These are phyloP conservation scores for Psittacula derbiana DNA, from an alignment of 2,797 vertebrate species.

Conservation along the genomic window DNA sequence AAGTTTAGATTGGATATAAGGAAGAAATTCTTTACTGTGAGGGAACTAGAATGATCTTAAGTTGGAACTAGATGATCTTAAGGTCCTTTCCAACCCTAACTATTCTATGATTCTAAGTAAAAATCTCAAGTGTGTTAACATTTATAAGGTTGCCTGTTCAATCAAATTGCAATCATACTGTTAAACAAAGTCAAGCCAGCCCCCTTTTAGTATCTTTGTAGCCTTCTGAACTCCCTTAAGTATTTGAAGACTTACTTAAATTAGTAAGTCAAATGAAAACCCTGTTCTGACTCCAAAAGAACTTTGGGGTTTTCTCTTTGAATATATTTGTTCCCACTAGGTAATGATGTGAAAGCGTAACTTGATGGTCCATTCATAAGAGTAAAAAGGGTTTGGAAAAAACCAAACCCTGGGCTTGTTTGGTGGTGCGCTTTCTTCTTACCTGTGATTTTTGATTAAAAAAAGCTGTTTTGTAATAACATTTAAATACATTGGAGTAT, in stretches of 20 bases:
- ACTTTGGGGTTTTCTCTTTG: neutral
- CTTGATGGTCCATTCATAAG: neutral
- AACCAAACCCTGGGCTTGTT: fast-evolving
- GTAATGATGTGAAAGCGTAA: neutral
- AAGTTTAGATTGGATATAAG: too few species aligned
- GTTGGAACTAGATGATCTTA: too few species aligned
- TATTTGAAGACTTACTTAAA: neutral
- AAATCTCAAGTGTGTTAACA: neutral
- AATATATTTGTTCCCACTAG: neutral
- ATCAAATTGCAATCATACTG: neutral
- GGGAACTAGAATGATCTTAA: too few species aligned
- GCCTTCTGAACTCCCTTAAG: neutral
- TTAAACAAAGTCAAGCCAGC: neutral
- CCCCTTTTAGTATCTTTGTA: neutral
- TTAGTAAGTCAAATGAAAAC: neutral
- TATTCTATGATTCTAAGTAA: neutral
- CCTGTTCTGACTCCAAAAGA: neutral
- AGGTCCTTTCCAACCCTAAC: too few species aligned
- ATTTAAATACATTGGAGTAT: neutral
- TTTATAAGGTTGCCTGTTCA: neutral
- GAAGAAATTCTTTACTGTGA: too few species aligned
- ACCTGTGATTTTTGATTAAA: neutral
- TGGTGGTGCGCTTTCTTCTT: neutral
- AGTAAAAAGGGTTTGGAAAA: neutral
- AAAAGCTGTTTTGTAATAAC: neutral